Evolutionary conservation across 2,797 vertebrate species (phyloP), one percentile per base, ranked within the genome.

Genomic region (Lagorchestes hirsutus): DNA sequence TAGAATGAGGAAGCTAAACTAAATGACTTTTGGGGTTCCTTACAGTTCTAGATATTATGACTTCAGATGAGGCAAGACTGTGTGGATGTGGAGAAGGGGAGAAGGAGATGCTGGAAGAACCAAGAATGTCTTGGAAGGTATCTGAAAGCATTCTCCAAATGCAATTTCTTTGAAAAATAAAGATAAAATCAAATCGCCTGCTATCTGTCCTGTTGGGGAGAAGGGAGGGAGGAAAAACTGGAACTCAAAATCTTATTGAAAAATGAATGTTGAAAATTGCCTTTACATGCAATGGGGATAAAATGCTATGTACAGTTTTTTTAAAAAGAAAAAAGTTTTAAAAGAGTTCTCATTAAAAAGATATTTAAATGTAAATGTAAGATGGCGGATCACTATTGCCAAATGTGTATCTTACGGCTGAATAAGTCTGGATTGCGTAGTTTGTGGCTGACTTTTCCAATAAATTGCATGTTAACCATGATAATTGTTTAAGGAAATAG

Each of bases 271-370:
- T 74, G 62, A n/a, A 74, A 74, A 74, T 18, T 40, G n/a, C 40
- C 62, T 74, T 74, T 74, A 74, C n/a, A 40, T 74, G 16, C 40
- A 74, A 74, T 40, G 1, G 34, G 34, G 40, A 74, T 31, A 74
- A 74, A 40, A 74, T 67, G 6, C 62, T 6, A 67, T 22, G n/a
- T 62, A 34, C 58, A 34, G 13, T 67, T 67, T 67, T 67, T 34
- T 34, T 5, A 62, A 62, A 12, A 62, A 62, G 31, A 59, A 67
- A n/a, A 67, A 67, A n/a, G 62, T n/a, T 67, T n/a, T 91, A 46
- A 94, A 95, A 95, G 40, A 3, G 96, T 94, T 96, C 98, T 98
- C 91, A 97, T 98, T 98, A 98, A 97, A 95, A 97, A 97, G 98
- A 74, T 93, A 94, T 96, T 97, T 97, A 96, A 96, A 97, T 74